These are phyloP conservation scores for Heterodera carotae DNA, from an alignment of 1,140 invertebrate species.

Conservation along the genomic window DNA sequence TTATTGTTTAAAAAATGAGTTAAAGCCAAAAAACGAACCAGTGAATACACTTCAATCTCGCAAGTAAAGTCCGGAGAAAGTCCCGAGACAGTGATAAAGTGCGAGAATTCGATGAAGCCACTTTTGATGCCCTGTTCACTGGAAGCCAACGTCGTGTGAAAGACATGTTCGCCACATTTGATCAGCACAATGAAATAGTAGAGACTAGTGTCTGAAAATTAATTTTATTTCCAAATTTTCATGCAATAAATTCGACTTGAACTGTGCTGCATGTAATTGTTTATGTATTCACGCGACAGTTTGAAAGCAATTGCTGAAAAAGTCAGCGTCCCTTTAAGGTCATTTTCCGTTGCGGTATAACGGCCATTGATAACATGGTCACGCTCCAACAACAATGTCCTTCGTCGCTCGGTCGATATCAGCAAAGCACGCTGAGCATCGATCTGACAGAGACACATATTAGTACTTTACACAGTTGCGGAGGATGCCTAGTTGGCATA, in stretches of 20 bases:
- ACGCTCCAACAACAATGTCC: slow-evolving; percentile 33
- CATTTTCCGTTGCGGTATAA: neutral
- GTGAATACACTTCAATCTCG: slow-evolving; percentile 33
- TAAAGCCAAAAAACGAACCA: slow-evolving; percentile 32
- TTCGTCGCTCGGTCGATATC: slow-evolving; percentile 42
- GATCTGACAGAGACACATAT: slow-evolving; percentile 27
- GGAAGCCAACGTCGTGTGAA: slow-evolving; percentile 31
- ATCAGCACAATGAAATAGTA: slow-evolving; percentile 48
- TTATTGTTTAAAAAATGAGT: no score
- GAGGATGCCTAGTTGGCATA: neutral
- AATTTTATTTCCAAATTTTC: neutral
- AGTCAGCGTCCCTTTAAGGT: slow-evolving; percentile 36
- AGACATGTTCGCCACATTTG: slow-evolving; percentile 37
- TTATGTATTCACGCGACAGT: slow-evolving; percentile 36
- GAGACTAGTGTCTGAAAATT: slow-evolving; percentile 35
- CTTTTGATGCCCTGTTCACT: slow-evolving; percentile 42
- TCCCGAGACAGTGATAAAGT: slow-evolving; percentile 30
- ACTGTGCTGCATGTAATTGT: slow-evolving; percentile 27
- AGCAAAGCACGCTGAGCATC: slow-evolving; percentile 44
- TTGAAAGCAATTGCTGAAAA: slow-evolving; percentile 39
- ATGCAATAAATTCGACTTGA: slow-evolving; percentile 20
- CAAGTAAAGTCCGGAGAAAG: slow-evolving; percentile 35
- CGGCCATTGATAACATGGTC: slow-evolving; percentile 34
- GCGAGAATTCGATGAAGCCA: slow-evolving; percentile 42
- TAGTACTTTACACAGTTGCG: neutral